phyloP scores from a whole-genome alignment of 1,140 invertebrate species.

The Tetranychus cinnabarinus region DNA sequence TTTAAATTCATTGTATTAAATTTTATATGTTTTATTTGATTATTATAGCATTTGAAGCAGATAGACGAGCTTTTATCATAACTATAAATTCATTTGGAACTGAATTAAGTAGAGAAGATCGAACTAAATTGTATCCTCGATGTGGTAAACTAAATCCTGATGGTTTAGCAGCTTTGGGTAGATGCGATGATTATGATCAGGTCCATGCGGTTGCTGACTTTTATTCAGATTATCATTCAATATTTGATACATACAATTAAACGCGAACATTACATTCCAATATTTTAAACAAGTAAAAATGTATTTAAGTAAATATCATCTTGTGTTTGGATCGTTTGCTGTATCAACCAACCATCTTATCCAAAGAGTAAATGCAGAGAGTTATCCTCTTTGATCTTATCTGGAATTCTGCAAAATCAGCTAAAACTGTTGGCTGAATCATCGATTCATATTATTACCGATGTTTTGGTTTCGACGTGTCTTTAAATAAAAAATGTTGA shows the following conservation, averaged over 20 bases:
- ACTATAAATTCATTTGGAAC: constrained; percentile 99
- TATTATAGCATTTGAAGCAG: constrained; percentile 61
- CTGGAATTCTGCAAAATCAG: too few species aligned
- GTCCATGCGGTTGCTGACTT: constrained; percentile 95
- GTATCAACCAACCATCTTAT: too few species aligned
- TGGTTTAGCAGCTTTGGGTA: constrained; percentile 76
- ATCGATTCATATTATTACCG: too few species aligned
- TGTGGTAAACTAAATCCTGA: constrained; percentile 94
- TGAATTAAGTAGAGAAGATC: constrained; percentile 92
- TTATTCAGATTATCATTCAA: constrained; percentile 81
- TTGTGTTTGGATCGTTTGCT: too few species aligned
- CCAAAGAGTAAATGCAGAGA: too few species aligned
- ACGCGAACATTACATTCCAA: too few species aligned
- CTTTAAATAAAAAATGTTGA: too few species aligned
- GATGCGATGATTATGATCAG: constrained; percentile 97
- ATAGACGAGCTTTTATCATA: constrained; percentile 94
- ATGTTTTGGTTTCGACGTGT: too few species aligned
- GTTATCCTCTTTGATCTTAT: too few species aligned
- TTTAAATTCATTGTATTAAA: background rate
- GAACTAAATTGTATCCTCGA: constrained; percentile 86
- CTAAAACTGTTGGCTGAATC: too few species aligned
- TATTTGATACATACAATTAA: constrained; percentile 44
- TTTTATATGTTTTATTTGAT: background rate
- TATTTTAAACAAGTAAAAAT: too few species aligned
- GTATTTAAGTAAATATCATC: too few species aligned